phyloP scores from a whole-genome alignment of 2,888 invertebrate genomes.

The Strigamia crassipes region DNA sequence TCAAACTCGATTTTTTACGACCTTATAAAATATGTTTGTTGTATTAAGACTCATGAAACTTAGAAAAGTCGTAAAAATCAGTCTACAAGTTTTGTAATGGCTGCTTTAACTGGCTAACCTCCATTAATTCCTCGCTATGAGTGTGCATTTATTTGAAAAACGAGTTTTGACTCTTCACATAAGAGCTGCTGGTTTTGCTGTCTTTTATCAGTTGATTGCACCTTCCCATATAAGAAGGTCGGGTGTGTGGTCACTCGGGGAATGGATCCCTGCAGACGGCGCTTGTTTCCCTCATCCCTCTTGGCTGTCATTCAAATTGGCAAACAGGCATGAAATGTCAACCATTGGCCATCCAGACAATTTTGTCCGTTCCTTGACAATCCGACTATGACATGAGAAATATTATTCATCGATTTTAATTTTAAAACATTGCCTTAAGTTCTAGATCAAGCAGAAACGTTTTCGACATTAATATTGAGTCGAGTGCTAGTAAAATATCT shows the following conservation, averaged over 20 bases:
- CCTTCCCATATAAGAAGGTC: background rate
- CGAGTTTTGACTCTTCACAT: background rate
- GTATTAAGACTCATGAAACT: background rate
- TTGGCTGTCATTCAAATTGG: conserved; percentile 31
- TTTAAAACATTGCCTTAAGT: background rate
- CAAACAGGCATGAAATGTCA: conserved; percentile 28
- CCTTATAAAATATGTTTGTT: background rate
- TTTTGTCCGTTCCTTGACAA: background rate
- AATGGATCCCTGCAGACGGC: conserved; percentile 7
- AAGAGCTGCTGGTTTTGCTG: conserved; percentile 13
- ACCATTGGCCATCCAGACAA: background rate
- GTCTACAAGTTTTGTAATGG: background rate
- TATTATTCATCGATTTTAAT: conserved; percentile 13
- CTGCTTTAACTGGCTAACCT: background rate
- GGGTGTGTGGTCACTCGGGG: background rate
- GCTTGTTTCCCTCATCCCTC: conserved; percentile 14
- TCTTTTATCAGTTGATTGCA: conserved; percentile 28
- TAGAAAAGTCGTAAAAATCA: background rate
- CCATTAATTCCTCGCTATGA: background rate
- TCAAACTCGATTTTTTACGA: background rate
- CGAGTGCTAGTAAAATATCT: background rate
- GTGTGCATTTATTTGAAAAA: conserved; percentile 33
- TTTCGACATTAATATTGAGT: too few relatives aligned
- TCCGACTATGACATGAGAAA: background rate
- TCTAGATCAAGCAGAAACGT: background rate